Percentiles rank a stretch among this genome's conserved stretches.
Conservation (phyloP, 30 jellyfish, hydroid and myxozoan genomes). For the Pseudorhiza aurosa region DNA sequence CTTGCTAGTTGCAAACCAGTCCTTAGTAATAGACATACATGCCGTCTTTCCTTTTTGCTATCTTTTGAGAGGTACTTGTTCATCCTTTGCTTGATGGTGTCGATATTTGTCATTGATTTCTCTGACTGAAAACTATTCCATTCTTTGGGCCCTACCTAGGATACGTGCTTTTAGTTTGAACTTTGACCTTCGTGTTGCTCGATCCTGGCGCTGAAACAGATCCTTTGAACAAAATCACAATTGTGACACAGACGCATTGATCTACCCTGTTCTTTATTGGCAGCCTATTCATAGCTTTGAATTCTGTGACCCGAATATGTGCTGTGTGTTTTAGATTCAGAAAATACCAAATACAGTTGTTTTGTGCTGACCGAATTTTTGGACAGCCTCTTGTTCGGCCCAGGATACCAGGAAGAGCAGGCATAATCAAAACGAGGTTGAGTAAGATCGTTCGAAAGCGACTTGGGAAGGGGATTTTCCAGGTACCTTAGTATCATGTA, state of each 20-base stretch:
- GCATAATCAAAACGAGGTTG: slow-evolving; percentile 8
- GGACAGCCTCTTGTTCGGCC: not conserved
- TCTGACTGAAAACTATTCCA: not conserved
- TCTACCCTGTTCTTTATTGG: not conserved
- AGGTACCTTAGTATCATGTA: not conserved
- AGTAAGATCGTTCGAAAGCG: not conserved
- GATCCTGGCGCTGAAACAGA: too few species aligned
- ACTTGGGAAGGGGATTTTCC: slow-evolving; percentile 7
- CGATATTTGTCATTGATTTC: too few species aligned
- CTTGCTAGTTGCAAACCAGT: too few species aligned
- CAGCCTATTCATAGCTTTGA: slow-evolving; percentile 6
- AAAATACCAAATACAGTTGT: not conserved
- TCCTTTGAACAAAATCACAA: too few species aligned
- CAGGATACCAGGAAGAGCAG: not conserved
- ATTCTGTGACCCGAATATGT: not conserved
- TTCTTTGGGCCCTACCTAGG: not conserved
- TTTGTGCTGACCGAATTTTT: not conserved
- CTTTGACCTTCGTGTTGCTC: slow-evolving; percentile 20
- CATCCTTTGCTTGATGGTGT: too few species aligned
- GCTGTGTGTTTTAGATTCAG: not conserved
- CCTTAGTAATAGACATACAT: too few species aligned
- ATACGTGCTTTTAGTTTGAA: not conserved
- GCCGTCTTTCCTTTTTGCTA: too few species aligned
- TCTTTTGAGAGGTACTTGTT: too few species aligned
- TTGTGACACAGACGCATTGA: not conserved